A percentile compares a stretch with the other conserved stretches of the same genome.
Conservation (phyloP, 2,797 vertebrate species). For the Pelodytes ibericus region DNA sequence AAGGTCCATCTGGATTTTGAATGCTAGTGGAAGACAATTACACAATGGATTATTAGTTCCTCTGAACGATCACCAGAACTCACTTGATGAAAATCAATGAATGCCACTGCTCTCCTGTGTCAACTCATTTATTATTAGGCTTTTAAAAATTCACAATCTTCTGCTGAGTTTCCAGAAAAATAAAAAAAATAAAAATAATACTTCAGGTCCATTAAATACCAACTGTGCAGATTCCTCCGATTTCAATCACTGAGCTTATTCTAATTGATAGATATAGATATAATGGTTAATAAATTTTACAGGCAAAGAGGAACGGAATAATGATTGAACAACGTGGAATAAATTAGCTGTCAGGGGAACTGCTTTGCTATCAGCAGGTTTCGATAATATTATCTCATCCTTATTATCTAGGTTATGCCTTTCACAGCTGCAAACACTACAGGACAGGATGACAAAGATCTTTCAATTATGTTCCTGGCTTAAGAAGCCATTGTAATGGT, state of each 20-base stretch:
- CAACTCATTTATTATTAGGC: constrained; percentile 13
- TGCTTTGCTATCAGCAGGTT: constrained; percentile 63
- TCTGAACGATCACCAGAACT: neutral
- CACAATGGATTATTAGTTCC: neutral
- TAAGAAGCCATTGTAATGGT: constrained; percentile 50
- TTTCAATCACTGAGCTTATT: constrained; percentile 47
- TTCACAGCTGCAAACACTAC: constrained; percentile 62
- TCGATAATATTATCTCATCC: constrained; percentile 62
- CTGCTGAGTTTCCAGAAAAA: constrained; percentile 6
- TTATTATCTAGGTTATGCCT: constrained; percentile 66
- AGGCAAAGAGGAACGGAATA: constrained; percentile 58
- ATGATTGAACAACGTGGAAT: constrained; percentile 57
- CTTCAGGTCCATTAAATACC: neutral
- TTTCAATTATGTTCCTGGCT: constrained; percentile 60
- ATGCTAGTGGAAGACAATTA: neutral
- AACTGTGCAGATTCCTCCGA: neutral
- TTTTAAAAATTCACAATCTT: constrained; percentile 20
- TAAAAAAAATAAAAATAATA: neutral
- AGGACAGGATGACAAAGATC: constrained; percentile 60
- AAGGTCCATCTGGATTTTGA: neutral
- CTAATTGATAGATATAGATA: constrained; percentile 53
- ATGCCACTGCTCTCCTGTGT: constrained; percentile 1
- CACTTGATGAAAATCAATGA: neutral
- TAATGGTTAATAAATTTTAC: constrained; percentile 54
- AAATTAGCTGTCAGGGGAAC: constrained; percentile 64